Evolutionary conservation across 2,888 invertebrate species (phyloP), one percentile per base, ranked within the genome.

Genomic region (Cataglyphis albicans): DNA sequence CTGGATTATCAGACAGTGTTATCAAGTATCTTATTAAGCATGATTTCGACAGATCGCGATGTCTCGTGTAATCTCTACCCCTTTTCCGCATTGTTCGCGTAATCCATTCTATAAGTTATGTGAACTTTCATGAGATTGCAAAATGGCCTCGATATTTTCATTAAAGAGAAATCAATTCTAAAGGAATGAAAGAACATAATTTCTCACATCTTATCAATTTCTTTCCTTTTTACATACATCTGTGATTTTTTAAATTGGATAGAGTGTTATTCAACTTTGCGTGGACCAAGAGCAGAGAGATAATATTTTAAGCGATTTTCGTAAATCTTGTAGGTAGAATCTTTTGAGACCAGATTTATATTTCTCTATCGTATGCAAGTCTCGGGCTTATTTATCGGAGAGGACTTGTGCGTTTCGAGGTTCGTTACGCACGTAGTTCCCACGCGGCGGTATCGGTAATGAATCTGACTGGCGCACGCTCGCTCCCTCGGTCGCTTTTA

Each of bases 21-120:
- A 89, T 89, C 89, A 44, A 83, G 72, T 88, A 83, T 89, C 88
- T 81, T 83, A 83, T 89, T 88, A 88, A 86, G 82, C 84, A 74
- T 82, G 83, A 61, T 75, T 78, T 64, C 78, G 57, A 25, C 78
- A 70, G 35, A 75, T 81, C 84, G 74, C 74, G 61, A 70, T 81
- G 78, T 65, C 81, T 81, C 76, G 81, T 59, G 52, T 52, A 86
- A 64, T 74, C 80, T 70, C 63, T 41, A 15, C 7, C 6, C 32
- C 32, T 41, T 70, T 78, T 67, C 41, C 57, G 29, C 21, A 57
- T 68, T 68, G 25, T 32, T 41, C 29, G n/a, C 25, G n/a, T 68
- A 41, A 57, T 70, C 57, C 12, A 44, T 21, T 57, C 21, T 78
- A 10, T 38, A 38, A 70, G 18, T 78, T 12, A 41, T 0, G 12